Conservation (phyloP, 2,888 invertebrate species). For the Leptarthrus brevirostris region DNA sequence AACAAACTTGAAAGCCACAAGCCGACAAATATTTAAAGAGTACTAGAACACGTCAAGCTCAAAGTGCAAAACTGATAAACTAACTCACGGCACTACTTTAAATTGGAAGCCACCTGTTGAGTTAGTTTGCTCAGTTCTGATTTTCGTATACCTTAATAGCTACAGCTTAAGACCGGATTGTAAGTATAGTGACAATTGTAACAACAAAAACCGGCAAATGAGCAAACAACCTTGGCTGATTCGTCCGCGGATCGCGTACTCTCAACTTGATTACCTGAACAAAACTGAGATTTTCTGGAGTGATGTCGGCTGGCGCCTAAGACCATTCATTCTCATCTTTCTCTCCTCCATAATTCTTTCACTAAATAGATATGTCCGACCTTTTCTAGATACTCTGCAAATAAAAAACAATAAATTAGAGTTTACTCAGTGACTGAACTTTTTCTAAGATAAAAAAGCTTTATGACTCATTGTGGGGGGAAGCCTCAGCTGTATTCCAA, state of each 20-base stretch:
- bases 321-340: not conserved
- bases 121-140: not conserved
- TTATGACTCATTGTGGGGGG: no score
- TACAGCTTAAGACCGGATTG: not conserved
- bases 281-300: constrained; percentile 16
- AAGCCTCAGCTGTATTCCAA: no score
- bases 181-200: not conserved
- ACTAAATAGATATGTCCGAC: constrained; percentile 13
- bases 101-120: constrained; percentile 7
- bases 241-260: not conserved
- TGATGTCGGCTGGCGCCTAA: not conserved
- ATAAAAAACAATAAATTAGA: no score
- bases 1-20: not conserved
- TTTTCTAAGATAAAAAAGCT: no score
- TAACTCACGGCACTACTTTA: no score
- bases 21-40: not conserved
- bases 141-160: not conserved
- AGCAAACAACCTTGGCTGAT: not conserved
- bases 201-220: not conserved
- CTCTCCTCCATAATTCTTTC: not conserved
- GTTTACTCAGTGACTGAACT: no score
- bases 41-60: no score
- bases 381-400: constrained; percentile 20
- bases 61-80: no score
- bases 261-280: constrained; percentile 29